Percentiles rank a stretch among this genome's conserved stretches.
Evolutionary conservation across 2,113 vertebrate species (phyloP).

Genomic region (Microcebus jonahi): DNA sequence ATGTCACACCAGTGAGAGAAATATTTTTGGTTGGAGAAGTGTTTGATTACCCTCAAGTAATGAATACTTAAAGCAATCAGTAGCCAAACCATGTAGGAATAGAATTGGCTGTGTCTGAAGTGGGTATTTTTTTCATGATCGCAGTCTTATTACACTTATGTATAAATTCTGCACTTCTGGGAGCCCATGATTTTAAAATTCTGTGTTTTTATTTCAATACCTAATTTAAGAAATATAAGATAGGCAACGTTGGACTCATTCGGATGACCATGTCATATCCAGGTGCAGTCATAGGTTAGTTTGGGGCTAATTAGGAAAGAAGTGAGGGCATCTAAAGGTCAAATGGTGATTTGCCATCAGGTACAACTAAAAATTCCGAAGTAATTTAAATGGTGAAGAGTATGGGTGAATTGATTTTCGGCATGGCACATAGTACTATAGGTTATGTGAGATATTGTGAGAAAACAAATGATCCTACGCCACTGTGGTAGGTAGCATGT

Average conservation of each 20-base stretch:
- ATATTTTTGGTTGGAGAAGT: neutral
- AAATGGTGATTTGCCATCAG: neutral
- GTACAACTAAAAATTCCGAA: neutral
- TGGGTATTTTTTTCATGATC: neutral
- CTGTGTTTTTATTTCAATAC: neutral
- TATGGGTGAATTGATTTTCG: neutral
- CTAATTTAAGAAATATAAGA: neutral
- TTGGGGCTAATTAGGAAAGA: neutral
- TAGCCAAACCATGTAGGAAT: neutral
- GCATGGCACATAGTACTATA: neutral
- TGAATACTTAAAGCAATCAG: neutral
- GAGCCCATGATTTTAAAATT: neutral
- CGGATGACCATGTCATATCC: neutral
- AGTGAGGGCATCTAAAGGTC: neutral
- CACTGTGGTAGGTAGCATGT: neutral
- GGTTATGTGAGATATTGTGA: neutral
- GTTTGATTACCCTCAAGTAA: neutral
- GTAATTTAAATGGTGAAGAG: neutral
- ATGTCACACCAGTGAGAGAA: neutral
- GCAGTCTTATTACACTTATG: neutral
- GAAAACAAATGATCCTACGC: neutral
- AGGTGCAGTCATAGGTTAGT: neutral
- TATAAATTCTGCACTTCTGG: neutral
- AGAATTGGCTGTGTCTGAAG: neutral
- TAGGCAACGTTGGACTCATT: neutral